phyloP scores from a whole-genome alignment of 2,113 vertebrate species.

The Cyanocitta stelleri region DNA sequence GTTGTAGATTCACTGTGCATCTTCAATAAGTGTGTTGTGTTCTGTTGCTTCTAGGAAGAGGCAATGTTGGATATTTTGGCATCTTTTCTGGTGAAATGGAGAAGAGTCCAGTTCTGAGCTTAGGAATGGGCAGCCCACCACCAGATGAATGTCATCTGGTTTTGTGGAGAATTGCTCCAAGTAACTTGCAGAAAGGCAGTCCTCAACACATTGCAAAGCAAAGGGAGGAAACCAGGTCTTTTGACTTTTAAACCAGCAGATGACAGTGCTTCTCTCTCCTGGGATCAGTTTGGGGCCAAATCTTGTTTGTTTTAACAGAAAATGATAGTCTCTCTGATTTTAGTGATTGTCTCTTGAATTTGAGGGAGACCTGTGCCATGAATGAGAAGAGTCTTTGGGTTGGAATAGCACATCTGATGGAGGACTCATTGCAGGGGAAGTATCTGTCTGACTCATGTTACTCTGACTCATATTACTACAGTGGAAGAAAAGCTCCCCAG shows the following conservation, averaged over 20 bases:
- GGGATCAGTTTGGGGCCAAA: neutral
- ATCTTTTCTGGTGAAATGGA: neutral
- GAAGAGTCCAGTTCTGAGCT: neutral
- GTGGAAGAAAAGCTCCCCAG: neutral
- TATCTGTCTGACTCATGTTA: neutral
- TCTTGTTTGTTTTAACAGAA: neutral
- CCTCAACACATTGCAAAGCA: neutral
- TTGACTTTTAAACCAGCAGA: neutral
- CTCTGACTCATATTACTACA: neutral
- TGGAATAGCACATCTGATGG: neutral
- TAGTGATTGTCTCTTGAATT: neutral
- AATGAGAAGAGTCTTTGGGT: neutral
- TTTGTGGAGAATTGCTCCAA: neutral
- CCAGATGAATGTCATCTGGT: neutral
- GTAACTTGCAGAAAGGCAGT: neutral
- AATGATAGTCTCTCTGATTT: neutral
- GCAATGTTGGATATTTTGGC: neutral
- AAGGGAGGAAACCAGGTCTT: neutral
- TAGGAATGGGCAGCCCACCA: neutral
- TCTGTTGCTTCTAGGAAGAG: neutral
- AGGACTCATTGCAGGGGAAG: neutral
- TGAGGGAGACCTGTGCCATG: neutral
- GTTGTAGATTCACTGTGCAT: neutral
- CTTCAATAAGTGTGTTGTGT: neutral
- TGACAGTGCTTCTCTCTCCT: neutral